Evolutionary conservation across 2,888 invertebrate genomes (phyloP).

Genomic region (Eumerus sabulonum): DNA sequence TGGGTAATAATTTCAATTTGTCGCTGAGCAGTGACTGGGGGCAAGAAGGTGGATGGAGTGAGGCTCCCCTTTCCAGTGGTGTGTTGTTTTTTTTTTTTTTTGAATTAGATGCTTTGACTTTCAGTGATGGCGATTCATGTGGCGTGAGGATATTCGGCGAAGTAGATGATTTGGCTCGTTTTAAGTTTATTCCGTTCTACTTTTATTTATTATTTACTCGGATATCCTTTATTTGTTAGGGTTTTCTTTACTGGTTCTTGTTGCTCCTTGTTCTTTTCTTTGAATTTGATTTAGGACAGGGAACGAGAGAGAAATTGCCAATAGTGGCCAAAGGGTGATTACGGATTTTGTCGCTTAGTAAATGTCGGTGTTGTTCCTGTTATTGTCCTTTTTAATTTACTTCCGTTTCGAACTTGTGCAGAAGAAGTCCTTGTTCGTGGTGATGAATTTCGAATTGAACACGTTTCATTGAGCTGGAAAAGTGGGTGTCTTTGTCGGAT

Average conservation of each 20-base stretch:
- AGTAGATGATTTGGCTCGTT: not conserved
- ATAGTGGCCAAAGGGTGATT: slow-evolving; percentile 29
- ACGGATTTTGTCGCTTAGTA: not conserved
- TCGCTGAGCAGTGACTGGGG: too few relatives aligned
- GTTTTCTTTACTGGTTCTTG: not conserved
- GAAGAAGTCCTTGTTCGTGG: not conserved
- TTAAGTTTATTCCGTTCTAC: not conserved
- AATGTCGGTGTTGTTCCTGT: too few relatives aligned
- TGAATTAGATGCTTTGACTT: slow-evolving; percentile 54
- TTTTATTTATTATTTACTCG: not conserved
- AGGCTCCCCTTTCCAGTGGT: not conserved
- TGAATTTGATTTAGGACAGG: slow-evolving; percentile 16
- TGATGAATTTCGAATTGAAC: slow-evolving; percentile 30
- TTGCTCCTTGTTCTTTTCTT: slow-evolving; percentile 4
- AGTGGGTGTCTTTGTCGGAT: slow-evolving; percentile 3
- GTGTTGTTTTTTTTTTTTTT: slow-evolving; percentile 16
- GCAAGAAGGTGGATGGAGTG: slow-evolving; percentile 1
- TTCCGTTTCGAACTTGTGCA: slow-evolving; percentile 19
- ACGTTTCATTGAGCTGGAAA: slow-evolving; percentile 36
- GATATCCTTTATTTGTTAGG: slow-evolving; percentile 1
- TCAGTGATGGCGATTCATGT: slow-evolving; percentile 39
- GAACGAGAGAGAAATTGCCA: slow-evolving; percentile 17
- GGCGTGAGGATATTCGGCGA: slow-evolving; percentile 9
- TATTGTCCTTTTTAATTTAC: slow-evolving; percentile 50
- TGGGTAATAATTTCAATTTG: slow-evolving; percentile 64